Evolutionary conservation across 2,888 invertebrate species (phyloP).

Genomic region (Xylophagus ater): DNA sequence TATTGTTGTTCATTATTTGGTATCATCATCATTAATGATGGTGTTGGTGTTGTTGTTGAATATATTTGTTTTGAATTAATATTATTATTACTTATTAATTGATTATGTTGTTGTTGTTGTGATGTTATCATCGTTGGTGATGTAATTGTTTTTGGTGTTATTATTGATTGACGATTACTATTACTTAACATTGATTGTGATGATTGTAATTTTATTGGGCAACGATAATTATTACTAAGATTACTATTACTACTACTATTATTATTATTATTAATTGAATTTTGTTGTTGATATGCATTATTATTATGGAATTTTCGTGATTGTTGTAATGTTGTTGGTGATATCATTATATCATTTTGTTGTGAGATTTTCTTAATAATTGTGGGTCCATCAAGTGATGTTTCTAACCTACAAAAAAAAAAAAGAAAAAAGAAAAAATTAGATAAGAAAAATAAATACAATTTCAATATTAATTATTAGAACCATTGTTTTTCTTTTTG

Average conservation of each 20-base stretch:
- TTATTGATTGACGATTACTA: constrained; percentile 12
- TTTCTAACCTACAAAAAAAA: constrained; percentile 26
- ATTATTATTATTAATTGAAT: no score
- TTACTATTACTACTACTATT: no score
- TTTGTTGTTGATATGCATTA: constrained; percentile 11
- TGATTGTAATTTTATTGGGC: constrained; percentile 32
- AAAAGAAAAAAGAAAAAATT: constrained; percentile 2
- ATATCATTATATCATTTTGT: constrained; percentile 1
- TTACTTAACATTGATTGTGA: constrained; percentile 35
- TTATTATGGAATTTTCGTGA: constrained; percentile 10
- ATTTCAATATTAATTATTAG: no score
- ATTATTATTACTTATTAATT: no score
- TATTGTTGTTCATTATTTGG: no score
- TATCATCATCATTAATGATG: no score
- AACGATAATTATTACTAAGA: constrained; percentile 17
- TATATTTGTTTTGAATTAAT: no score
- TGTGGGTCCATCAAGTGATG: constrained; percentile 35
- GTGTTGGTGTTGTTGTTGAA: no score
- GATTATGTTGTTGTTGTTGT: no score
- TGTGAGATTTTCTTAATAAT: constrained; percentile 17
- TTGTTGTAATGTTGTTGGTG: constrained; percentile 11
- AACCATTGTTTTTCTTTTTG: no score
- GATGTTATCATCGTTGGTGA: no score
- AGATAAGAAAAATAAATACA: neutral
- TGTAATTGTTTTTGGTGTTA: constrained; percentile 18